Base-by-base conservation (phyloP, 2,797 vertebrate species). In the Poeciliopsis infans region DNA sequence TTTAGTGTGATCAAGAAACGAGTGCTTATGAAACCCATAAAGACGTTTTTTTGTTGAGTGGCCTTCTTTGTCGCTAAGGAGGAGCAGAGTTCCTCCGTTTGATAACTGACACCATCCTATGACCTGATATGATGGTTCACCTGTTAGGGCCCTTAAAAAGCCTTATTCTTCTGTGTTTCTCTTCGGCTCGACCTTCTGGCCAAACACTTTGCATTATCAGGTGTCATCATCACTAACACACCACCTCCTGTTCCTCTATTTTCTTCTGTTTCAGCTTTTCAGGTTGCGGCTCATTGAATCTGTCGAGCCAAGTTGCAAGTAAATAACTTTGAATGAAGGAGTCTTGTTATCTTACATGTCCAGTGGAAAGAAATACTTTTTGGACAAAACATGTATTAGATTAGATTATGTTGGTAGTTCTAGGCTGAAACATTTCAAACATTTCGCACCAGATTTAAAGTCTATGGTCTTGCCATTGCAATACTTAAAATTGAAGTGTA, bases 1-100 rank as follows among this genome's bases (percentile, higher is more conserved):
- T 61, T 28, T 81, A 45, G 59, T 2, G 76, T 81, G 72, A 57
- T 76, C 2, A 75, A 79, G 36, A 79, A 78, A 82, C 75, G 43
- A 83, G 47, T 43, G 4, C 71, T 23, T 25, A 25, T 55, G 80
- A 12, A 79, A 43, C 31, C 28, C 28, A 23, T 55, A 36, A 72
- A 80, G 36, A 80, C 64, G 55, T 49, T 39, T 39, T 36, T 74
- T 12, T 0, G 78, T 80, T 83, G n/a, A 83, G 41, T 71, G 77
- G n/a, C 20, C 80, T 31, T 7, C 25, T 45, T 51, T 49, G 31
- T 57, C 33, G 70, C 39, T 36, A 31, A 71, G 61, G 53, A 69
- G 31, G 15, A 53, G 23, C 31, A 39, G 39, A 76, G 55, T 46
- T 28, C 15, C 28, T 43, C 36, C 74, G 18, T 13, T 28, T 11